phyloP scores from a whole-genome alignment of 2,888 invertebrate species.

The Mythimna vitellina region DNA sequence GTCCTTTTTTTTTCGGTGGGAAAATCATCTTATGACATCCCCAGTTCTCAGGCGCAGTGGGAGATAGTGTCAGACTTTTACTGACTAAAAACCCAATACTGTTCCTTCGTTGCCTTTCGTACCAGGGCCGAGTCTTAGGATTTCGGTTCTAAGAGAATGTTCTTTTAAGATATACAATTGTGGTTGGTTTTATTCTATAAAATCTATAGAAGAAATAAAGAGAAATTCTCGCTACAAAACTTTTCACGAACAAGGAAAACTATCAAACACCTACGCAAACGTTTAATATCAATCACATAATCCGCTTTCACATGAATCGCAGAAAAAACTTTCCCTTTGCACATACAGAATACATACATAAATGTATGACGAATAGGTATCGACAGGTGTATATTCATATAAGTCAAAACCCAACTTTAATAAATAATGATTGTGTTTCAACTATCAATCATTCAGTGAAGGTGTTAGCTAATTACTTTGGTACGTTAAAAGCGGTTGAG shows the following conservation, averaged over 20 bases:
- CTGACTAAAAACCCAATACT: no score
- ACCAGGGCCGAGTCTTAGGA: no score
- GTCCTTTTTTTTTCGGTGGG: no score
- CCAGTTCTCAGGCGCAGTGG: no score
- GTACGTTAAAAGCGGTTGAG: constrained; percentile 69
- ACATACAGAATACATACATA: constrained; percentile 18
- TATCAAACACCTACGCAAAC: constrained; percentile 8
- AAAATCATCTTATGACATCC: no score
- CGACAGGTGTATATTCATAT: constrained; percentile 40
- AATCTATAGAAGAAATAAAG: neutral
- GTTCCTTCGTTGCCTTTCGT: no score
- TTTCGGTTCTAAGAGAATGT: no score
- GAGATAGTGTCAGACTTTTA: no score
- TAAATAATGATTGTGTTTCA: constrained; percentile 52
- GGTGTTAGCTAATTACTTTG: constrained; percentile 72
- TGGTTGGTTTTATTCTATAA: neutral
- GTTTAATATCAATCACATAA: constrained; percentile 39
- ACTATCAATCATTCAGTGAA: constrained; percentile 71
- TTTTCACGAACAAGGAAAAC: constrained; percentile 22
- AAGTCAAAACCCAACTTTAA: constrained; percentile 51
- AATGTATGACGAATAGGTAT: constrained; percentile 41
- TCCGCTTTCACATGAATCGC: constrained; percentile 23
- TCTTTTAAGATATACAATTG: neutral
- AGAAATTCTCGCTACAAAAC: neutral
- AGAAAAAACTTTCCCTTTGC: constrained; percentile 23